These are phyloP conservation scores for Drosophila bunnanda DNA, from an alignment of 2,888 invertebrate genomes.

Conservation along the genomic window DNA sequence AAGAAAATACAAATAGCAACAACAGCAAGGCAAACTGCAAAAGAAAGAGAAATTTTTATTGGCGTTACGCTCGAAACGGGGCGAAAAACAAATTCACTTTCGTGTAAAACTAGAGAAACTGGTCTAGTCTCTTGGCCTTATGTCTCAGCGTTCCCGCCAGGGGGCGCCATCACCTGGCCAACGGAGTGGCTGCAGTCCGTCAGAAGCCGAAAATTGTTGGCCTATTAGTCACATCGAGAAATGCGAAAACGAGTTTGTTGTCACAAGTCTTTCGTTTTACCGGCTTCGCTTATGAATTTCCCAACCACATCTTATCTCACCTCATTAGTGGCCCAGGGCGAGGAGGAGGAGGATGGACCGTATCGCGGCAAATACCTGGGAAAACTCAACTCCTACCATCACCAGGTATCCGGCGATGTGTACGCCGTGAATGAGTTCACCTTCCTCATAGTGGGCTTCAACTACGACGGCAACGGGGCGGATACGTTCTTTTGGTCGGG, in stretches of 20 bases:
- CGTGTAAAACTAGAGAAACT: conserved; percentile 81
- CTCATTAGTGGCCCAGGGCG: conserved; percentile 39
- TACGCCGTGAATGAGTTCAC: conserved; percentile 95
- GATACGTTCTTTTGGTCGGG: conserved; percentile 98
- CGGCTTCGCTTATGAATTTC: background rate
- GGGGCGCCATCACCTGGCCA: conserved; percentile 33
- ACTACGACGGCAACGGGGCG: conserved; percentile 95
- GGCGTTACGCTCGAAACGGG: conserved; percentile 58
- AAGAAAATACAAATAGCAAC: conserved; percentile 10
- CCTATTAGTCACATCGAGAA: conserved; percentile 58
- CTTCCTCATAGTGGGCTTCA: conserved; percentile 91
- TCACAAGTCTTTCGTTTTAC: conserved; percentile 38
- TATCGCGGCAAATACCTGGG: conserved; percentile 93
- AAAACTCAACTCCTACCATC: conserved; percentile 95
- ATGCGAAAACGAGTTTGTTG: conserved; percentile 48
- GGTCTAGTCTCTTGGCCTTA: conserved; percentile 61
- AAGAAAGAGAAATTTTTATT: conserved; percentile 72
- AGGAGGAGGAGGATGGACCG: conserved; percentile 88
- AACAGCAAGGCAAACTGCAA: conserved; percentile 26
- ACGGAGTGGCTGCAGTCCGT: conserved; percentile 48
- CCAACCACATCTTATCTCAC: background rate
- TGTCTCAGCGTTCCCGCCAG: conserved; percentile 14
- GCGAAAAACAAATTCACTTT: conserved; percentile 80
- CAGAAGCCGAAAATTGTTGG: conserved; percentile 34
- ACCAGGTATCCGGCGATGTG: conserved; percentile 94